Evolutionary conservation across 1,140 invertebrate species (phyloP).

Genomic region (Hypothenemus hampei): DNA sequence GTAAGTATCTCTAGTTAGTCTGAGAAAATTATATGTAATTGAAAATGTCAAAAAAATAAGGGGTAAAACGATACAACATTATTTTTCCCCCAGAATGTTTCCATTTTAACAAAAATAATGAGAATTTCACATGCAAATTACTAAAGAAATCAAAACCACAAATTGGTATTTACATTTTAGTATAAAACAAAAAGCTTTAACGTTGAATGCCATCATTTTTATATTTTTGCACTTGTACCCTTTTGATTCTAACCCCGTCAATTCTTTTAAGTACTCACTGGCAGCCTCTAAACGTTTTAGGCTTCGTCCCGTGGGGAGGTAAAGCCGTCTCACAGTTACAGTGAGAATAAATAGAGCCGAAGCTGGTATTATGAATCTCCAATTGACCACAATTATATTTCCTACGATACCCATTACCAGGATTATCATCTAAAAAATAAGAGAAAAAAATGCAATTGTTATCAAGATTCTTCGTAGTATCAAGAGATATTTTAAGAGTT

Average conservation of each 20-base stretch:
- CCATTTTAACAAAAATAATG: background rate
- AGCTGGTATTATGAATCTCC: slow-evolving; percentile 42
- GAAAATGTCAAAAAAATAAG: background rate
- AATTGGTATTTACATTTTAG: too few relatives aligned
- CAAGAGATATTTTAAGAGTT: too few relatives aligned
- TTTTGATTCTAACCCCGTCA: too few relatives aligned
- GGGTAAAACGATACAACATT: background rate
- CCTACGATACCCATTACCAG: slow-evolving; percentile 26
- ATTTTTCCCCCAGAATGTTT: background rate
- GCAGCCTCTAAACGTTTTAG: slow-evolving; percentile 61
- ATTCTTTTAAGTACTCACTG: slow-evolving; percentile 45
- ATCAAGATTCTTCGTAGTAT: too few relatives aligned
- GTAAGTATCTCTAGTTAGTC: too few relatives aligned
- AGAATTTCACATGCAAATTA: too few relatives aligned
- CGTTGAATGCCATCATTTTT: too few relatives aligned
- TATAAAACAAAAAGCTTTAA: too few relatives aligned
- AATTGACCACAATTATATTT: slow-evolving; percentile 26
- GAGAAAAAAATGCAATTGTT: background rate
- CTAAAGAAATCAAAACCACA: too few relatives aligned
- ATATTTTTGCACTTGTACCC: too few relatives aligned
- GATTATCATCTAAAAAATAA: slow-evolving; percentile 14
- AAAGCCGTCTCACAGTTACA: slow-evolving; percentile 51
- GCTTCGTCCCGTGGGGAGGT: slow-evolving; percentile 58
- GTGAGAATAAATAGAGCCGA: slow-evolving; percentile 51
- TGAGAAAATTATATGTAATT: too few relatives aligned